phyloP scores from a whole-genome alignment of 2,113 vertebrate genomes.

The Pseudolaguvia tuberculata region DNA sequence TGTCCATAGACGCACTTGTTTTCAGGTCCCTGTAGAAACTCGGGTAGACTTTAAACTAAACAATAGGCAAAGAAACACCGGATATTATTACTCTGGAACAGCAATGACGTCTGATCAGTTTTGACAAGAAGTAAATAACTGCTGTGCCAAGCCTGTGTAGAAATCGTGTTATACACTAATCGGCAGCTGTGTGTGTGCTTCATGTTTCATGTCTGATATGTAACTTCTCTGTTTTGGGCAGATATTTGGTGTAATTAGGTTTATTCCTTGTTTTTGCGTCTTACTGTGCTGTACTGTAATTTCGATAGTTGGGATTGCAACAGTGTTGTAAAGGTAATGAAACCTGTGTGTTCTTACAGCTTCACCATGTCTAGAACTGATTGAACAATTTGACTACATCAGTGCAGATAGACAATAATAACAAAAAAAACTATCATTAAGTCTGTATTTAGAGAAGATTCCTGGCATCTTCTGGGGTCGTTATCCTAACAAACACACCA shows the following conservation, averaged over 20 bases:
- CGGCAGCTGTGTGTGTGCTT: background rate
- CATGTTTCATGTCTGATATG: constrained; percentile 6
- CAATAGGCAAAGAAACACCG: background rate
- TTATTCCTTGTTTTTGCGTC: background rate
- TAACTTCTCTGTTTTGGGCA: background rate
- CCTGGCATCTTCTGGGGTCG: too few species aligned
- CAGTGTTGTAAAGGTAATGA: background rate
- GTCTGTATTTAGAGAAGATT: background rate
- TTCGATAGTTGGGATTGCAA: constrained; percentile 1
- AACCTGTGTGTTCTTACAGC: background rate
- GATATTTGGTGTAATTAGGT: constrained; percentile 3
- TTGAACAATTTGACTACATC: background rate
- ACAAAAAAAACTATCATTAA: background rate
- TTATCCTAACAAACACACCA: too few species aligned
- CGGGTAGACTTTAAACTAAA: background rate
- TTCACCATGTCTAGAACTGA: background rate
- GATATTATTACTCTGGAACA: constrained; percentile 9
- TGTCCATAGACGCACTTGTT: too few species aligned
- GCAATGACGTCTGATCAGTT: constrained; percentile 5
- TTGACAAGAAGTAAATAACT: background rate
- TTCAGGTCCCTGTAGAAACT: background rate
- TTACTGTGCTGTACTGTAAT: background rate
- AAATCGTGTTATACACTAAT: constrained; percentile 5
- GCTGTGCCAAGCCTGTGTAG: background rate
- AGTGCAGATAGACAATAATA: too few species aligned